Conservation (phyloP, 2,113 vertebrate genomes). For the Brachyhypopomus occidentalis region DNA sequence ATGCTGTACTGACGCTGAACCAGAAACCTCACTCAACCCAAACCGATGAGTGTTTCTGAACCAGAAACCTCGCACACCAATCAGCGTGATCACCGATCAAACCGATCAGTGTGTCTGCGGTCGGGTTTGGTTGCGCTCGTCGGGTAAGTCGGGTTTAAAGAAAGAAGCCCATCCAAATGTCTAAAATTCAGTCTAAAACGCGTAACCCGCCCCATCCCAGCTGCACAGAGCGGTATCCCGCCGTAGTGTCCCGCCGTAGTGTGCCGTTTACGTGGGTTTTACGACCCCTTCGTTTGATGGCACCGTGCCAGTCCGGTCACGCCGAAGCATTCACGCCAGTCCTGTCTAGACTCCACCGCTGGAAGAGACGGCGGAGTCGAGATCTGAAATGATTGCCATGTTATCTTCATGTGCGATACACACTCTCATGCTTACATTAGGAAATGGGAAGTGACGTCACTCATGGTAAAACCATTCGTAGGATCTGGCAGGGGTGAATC, state of each 20-base stretch:
- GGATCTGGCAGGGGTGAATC: neutral
- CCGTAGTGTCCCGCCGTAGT: too few species aligned
- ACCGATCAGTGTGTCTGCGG: neutral
- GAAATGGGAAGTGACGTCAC: neutral
- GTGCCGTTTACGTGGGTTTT: neutral
- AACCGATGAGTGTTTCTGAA: too few species aligned
- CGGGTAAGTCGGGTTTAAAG: neutral
- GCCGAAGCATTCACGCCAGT: neutral
- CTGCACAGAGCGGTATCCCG: too few species aligned
- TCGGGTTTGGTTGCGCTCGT: neutral
- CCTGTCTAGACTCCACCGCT: neutral
- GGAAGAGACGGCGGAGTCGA: neutral
- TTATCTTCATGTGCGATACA: neutral
- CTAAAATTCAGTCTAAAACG: too few species aligned
- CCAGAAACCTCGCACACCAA: too few species aligned
- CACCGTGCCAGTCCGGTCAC: neutral
- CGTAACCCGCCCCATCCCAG: too few species aligned
- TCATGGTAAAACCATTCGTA: too few species aligned
- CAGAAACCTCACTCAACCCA: too few species aligned
- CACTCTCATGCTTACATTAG: neutral
- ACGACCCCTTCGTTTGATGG: too few species aligned
- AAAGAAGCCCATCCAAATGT: neutral
- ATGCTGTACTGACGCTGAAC: too few species aligned
- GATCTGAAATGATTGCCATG: neutral
- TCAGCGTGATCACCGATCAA: too few species aligned